phyloP scores from a whole-genome alignment of 2,888 invertebrate species.

The Spodoptera exigua region DNA sequence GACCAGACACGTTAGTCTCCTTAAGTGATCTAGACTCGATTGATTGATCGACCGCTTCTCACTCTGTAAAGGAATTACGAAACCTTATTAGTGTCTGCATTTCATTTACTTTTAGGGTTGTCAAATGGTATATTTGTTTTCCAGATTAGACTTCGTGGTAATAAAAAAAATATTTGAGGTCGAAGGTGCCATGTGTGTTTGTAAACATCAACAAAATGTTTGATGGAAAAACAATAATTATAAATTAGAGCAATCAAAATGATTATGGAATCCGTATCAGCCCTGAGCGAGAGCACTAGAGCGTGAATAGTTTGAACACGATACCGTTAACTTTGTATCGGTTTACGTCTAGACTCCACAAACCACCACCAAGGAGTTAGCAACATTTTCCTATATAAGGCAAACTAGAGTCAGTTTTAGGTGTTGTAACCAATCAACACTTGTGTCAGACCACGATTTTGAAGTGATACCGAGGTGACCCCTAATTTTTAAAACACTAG shows the following conservation, averaged over 20 bases:
- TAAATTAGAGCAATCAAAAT: constrained; percentile 5
- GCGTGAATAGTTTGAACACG: constrained; percentile 70
- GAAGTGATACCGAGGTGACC: constrained; percentile 49
- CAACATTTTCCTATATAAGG: constrained; percentile 61
- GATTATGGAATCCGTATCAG: constrained; percentile 49
- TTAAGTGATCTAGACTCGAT: constrained; percentile 63
- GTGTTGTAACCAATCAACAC: constrained; percentile 16
- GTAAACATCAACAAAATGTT: constrained; percentile 2
- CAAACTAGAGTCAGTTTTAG: constrained; percentile 1
- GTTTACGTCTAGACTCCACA: constrained; percentile 62
- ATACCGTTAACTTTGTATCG: constrained; percentile 68
- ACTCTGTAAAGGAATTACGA: constrained; percentile 78
- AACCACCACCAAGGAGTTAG: constrained; percentile 58
- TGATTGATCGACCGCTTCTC: constrained; percentile 66
- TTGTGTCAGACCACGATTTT: constrained; percentile 11
- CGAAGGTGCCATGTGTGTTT: neutral
- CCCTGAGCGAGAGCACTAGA: constrained; percentile 65
- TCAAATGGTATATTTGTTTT: constrained; percentile 1
- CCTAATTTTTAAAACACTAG: constrained; percentile 56
- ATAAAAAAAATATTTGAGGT: neutral
- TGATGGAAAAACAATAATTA: neutral
- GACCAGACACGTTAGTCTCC: constrained; percentile 59
- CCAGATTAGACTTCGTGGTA: neutral
- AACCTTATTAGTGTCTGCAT: constrained; percentile 74
- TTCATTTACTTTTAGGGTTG: constrained; percentile 63